phyloP scores from a whole-genome alignment of 2,888 invertebrate species.

The Catocala sponsa region DNA sequence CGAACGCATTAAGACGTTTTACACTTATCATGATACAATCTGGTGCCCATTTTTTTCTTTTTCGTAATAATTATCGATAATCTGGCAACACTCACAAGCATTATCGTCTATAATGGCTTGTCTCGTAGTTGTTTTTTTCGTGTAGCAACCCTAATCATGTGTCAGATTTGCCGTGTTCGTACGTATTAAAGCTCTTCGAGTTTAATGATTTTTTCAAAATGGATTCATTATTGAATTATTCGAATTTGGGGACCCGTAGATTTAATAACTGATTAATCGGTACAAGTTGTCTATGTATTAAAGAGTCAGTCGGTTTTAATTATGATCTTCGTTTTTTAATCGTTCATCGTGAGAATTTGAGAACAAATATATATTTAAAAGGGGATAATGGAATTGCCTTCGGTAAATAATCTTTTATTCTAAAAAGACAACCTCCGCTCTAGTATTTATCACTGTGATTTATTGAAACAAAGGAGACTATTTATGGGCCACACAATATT shows the following conservation, averaged over 20 bases:
- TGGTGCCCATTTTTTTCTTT: conserved; percentile 62
- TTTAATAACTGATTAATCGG: conserved; percentile 17
- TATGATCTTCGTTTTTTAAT: no score
- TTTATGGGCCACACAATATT: no score
- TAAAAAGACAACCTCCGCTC: no score
- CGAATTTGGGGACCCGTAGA: conserved; percentile 55
- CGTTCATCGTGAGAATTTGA: no score
- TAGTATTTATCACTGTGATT: no score
- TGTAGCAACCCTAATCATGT: conserved; percentile 85
- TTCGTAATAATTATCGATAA: conserved; percentile 87
- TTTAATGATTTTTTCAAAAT: conserved; percentile 78
- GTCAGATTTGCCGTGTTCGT: conserved; percentile 83
- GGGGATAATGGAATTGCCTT: no score
- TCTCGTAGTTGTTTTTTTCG: conserved; percentile 76
- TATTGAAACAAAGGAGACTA: no score
- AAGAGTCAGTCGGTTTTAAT: conserved; percentile 15
- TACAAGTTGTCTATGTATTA: conserved; percentile 6
- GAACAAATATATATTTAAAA: no score
- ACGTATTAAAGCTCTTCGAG: conserved; percentile 68
- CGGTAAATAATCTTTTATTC: no score
- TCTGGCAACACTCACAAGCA: conserved; percentile 82
- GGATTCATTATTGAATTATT: conserved; percentile 73
- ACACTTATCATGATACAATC: conserved; percentile 78
- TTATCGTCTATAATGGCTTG: conserved; percentile 78
- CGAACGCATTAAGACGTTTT: conserved; percentile 85